Conservation (phyloP, 1,140 invertebrate genomes). For the Drosophila lacertosa region DNA sequence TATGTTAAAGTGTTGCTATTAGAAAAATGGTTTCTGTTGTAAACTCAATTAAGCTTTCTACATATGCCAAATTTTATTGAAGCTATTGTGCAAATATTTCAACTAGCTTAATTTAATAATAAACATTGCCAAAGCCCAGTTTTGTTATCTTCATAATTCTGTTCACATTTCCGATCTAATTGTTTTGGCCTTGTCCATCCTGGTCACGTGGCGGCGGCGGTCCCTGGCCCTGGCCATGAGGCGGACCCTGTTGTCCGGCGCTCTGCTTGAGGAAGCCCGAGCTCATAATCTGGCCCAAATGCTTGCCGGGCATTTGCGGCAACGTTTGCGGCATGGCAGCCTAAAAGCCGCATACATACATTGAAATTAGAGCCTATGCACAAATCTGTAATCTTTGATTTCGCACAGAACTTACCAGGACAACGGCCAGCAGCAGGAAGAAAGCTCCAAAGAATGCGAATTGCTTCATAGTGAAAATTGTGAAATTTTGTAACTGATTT, state of each 20-base stretch:
- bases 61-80: constrained; percentile 19
- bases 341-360: constrained; percentile 12
- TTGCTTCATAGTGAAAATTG: constrained; percentile 55
- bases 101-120: neutral
- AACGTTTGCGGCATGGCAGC: constrained; percentile 24
- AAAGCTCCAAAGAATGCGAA: constrained; percentile 61
- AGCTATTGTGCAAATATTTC: constrained; percentile 7
- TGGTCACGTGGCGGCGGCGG: constrained; percentile 11
- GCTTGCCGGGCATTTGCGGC: constrained; percentile 9
- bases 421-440: constrained; percentile 53
- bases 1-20: too few relatives aligned
- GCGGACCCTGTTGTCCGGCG: constrained; percentile 12
- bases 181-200: neutral
- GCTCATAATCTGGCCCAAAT: constrained; percentile 12
- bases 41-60: neutral
- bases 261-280: constrained; percentile 25
- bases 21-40: too few relatives aligned
- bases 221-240: neutral
- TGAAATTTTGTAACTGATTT: neutral
- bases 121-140: neutral
- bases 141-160: neutral
- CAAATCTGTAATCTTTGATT: neutral
- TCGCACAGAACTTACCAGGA: constrained; percentile 43
- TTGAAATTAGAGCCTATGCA: neutral
- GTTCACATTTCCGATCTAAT: neutral